Base-by-base conservation (phyloP, 1,140 invertebrate genomes). In the Hyles euphorbiae region DNA sequence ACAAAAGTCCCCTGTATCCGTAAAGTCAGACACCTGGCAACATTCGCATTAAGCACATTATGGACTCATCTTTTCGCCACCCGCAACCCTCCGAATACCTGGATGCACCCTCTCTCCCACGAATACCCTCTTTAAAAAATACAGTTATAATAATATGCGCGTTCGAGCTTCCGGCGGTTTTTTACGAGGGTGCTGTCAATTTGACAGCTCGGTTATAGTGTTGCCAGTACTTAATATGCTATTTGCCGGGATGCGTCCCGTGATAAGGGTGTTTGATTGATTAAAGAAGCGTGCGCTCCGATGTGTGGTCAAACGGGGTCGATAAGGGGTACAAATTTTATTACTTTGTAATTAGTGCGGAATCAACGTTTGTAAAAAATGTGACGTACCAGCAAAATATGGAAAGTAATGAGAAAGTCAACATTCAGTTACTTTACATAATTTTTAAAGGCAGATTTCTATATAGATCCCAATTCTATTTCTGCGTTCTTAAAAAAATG, bases 241-340 rank as follows among this genome's bases (percentile, higher is more conserved):
- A 85, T 87, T 87, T 85, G 81, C 74, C 71, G 76, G 80, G 80
- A 83, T 80, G 81, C 72, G 71, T 67, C 63, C 60, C 62, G 63
- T 77, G 80, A 85, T 83, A 85, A 64, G 78, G 80, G 66, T 77
- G 76, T 69, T 74, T 87, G 82, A 87, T 87, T 87, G 84, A 87
- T 87, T 84, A 80, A 84, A 79, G 77, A 84, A 80, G 82, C 78
- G 82, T 84, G 82, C 77, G 60, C 63, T 53, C 67, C 69, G 81
- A 85, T 87, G 83, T 69, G 74, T 74, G 68, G 57, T 76, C 34
- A 52, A 52, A 34, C 50, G 50, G 8, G 50, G 33, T 54, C 12
- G 46, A 48, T 5, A 22, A 48, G 22, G 22, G 22, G 22, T 22
- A 4, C 5, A n/a, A 48, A 5, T 11, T n/a, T 10, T 10, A 48